Evolutionary conservation across 2,888 invertebrate species (phyloP), one percentile per base, ranked within the genome.

Genomic region (Caradrina kadenii): DNA sequence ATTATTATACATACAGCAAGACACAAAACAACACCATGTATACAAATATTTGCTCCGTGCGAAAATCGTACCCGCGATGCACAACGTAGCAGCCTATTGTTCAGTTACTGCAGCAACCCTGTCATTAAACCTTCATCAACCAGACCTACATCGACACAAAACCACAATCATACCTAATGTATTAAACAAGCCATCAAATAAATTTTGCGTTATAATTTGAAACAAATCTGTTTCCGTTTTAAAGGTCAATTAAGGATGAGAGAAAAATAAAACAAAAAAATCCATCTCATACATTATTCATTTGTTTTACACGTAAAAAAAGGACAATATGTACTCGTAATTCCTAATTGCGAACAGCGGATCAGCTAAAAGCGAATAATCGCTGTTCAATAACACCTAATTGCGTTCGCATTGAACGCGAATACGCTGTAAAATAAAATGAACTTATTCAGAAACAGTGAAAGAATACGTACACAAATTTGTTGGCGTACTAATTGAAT

Each of bases 291-390:
- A 35, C 13, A n/a, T 49, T 6, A 50, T 54, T 21, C 11, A 73
- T 64, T 50, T 21, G 8, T 63, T 55, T 22, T 13, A 17, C 35
- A 45, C 8, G 35, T 26, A 56, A 74, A 65, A 65, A 26, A 26
- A 3, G 26, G 26, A 73, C n/a, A 48, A 64, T 39, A n/a, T 5
- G 8, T n/a, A n/a, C n/a, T n/a, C n/a, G n/a, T 10, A 52, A 17
- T 11, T 13, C 8, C 11, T 22, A 71, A 56, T 56, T 56, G 39
- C 31, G 48, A 55, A 55, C 15, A 11, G 5, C 8, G 22, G 22
- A 49, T 35, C 31, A 35, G 45, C 58, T 39, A 62, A 62, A 76
- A 59, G 42, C 63, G 72, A 71, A 39, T 77, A 55, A 72, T 64
- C n/a, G 48, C 72, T 48, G 21, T 56, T 77, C 50, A 72, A 60